Evolutionary conservation across 2,113 vertebrate species (phyloP), one percentile per base, ranked within the genome.

Genomic region (Eptesicus fuscus): DNA sequence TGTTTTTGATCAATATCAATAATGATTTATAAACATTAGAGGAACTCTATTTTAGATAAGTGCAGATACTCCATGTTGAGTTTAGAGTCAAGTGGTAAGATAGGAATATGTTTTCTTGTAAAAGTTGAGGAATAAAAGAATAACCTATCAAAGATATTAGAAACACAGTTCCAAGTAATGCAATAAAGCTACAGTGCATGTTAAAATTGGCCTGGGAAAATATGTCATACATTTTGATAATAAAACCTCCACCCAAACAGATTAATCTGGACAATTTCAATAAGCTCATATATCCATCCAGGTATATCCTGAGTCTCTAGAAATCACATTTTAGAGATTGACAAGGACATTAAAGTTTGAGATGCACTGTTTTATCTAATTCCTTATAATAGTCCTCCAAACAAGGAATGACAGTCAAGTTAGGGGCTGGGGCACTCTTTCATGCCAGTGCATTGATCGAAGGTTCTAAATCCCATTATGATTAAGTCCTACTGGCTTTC

Each of bases 101-200:
- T 49, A 88, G 18, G 16, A 84, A 74, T 80, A 3, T 16, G 70
- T 70, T 95, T 92, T 44, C 35, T 73, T 90, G 2, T 59, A 61
- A 90, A 91, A 63, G n/a, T 69, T 69, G 49, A 90, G 5, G 8
- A 93, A 10, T 73, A 9, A 88, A 49, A 40, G 79, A 84, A 25
- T 94, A 86, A 69, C 9, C 30, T 47, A 73, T 86, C 69, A 92
- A 73, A 79, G 25, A 22, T 69, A 59, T 51, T 22, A 86, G 82
- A 90, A 88, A n/a, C 32, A 83, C 20, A 78, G 91, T 93, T 4
- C 73, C 53, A 86, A 71, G 59, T 83, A 94, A 95, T 83, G 56
- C 85, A 93, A 71, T 67, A 88, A 16, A 70, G 71, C 73, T 42
- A 23, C 4, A 85, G 17, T 17, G 13, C 40, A 9, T 89, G 70